Evolutionary conservation across 2,888 invertebrate species (phyloP).

Genomic region (Lasioglossum villosulum): DNA sequence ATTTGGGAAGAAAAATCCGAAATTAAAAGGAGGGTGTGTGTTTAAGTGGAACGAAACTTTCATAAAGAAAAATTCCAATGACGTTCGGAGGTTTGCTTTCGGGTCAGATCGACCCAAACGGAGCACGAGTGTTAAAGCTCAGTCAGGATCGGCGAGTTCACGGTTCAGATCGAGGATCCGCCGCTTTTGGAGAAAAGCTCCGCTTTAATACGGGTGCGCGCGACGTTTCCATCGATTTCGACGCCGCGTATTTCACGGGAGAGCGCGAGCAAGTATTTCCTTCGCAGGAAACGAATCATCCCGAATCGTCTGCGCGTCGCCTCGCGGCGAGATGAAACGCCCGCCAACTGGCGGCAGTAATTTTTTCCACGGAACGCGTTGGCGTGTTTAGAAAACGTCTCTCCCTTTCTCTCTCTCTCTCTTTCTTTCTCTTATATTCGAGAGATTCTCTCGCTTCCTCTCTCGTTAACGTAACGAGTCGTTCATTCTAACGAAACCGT

Average conservation of each 20-base stretch:
- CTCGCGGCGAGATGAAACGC: slow-evolving; percentile 15
- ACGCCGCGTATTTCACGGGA: slow-evolving; percentile 73
- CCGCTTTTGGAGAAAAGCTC: slow-evolving; percentile 66
- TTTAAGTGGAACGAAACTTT: background rate
- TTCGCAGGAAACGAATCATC: slow-evolving; percentile 67
- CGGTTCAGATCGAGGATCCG: slow-evolving; percentile 31
- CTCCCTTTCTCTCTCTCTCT: background rate
- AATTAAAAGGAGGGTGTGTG: background rate
- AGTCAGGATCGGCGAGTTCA: slow-evolving; percentile 24
- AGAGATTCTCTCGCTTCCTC: background rate
- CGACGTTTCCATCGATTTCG: slow-evolving; percentile 79
- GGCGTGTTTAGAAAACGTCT: slow-evolving; percentile 12
- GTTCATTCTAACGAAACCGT: background rate
- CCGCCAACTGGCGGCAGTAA: slow-evolving; percentile 6
- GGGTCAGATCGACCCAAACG: background rate
- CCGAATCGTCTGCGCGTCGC: slow-evolving; percentile 43
- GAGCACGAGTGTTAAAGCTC: slow-evolving; percentile 34
- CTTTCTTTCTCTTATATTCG: background rate
- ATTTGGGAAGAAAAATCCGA: background rate
- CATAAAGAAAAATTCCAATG: background rate
- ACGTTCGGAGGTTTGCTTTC: background rate
- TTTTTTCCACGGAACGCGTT: slow-evolving; percentile 23
- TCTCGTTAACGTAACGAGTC: slow-evolving; percentile 56
- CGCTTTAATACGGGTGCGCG: slow-evolving; percentile 78
- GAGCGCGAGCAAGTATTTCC: slow-evolving; percentile 59